Evolutionary conservation across 2,888 invertebrate species (phyloP).

Genomic region (Mesorhabditis belari): DNA sequence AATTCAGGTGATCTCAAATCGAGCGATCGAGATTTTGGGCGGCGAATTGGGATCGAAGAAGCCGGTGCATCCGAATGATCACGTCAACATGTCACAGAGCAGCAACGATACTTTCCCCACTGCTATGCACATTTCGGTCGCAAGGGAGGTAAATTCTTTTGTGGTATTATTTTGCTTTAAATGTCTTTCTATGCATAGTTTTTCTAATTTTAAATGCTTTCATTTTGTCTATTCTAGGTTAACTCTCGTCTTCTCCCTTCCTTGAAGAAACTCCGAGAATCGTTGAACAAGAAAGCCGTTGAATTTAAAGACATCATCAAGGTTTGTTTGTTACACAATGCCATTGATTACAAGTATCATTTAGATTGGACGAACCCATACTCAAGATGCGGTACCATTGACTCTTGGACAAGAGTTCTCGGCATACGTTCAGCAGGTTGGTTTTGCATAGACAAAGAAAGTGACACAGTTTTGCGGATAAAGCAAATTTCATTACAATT

Average conservation of each 20-base stretch:
- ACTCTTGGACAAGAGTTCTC: constrained; percentile 96
- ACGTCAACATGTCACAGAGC: constrained; percentile 96
- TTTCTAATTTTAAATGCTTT: not conserved
- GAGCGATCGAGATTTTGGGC: constrained; percentile 77
- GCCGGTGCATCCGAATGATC: constrained; percentile 97
- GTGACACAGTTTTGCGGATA: too few species aligned
- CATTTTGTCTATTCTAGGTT: constrained; percentile 56
- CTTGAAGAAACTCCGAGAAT: constrained; percentile 68
- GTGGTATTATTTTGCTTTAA: too few species aligned
- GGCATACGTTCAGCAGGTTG: constrained; percentile 74
- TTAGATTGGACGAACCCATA: constrained; percentile 77
- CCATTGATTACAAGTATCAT: constrained; percentile 55
- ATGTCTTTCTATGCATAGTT: not conserved
- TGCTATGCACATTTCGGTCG: constrained; percentile 95
- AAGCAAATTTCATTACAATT: too few species aligned
- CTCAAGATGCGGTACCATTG: constrained; percentile 65
- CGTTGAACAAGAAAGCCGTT: constrained; percentile 70
- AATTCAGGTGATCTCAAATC: constrained; percentile 70
- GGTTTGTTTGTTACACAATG: not conserved
- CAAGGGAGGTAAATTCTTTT: constrained; percentile 66
- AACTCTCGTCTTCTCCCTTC: constrained; percentile 73
- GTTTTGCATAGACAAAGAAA: not conserved
- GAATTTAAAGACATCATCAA: constrained; percentile 78
- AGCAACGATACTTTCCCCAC: constrained; percentile 98
- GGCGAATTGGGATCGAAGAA: constrained; percentile 83